phyloP scores from a whole-genome alignment of 1,140 invertebrate genomes.

The Rhynchophorus ferrugineus region DNA sequence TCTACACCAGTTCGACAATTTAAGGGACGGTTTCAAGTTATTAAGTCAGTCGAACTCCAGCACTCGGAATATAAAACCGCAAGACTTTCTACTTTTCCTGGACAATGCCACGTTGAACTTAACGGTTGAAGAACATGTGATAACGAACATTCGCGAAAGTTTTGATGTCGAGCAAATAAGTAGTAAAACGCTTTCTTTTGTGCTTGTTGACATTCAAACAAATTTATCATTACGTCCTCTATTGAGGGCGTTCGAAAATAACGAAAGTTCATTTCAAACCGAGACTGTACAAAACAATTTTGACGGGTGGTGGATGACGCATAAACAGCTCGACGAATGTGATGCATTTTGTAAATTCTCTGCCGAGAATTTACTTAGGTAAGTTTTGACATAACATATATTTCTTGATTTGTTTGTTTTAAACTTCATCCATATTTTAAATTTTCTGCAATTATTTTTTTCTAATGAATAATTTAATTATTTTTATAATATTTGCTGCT shows the following conservation, averaged over 20 bases:
- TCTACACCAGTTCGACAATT: conserved; percentile 1
- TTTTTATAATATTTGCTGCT: no score
- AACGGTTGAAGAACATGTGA: conserved; percentile 20
- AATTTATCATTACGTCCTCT: conserved; percentile 30
- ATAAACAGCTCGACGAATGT: conserved; percentile 36
- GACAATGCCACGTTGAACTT: conserved; percentile 21
- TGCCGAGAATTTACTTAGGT: conserved; percentile 15
- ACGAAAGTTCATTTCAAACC: conserved; percentile 25
- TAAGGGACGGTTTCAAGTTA: background rate
- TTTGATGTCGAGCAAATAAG: conserved; percentile 1
- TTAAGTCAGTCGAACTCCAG: conserved; percentile 2
- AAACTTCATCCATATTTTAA: no score
- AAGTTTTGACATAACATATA: no score
- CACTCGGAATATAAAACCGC: conserved; percentile 3
- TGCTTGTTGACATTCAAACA: conserved; percentile 25
- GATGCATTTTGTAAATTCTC: conserved; percentile 26
- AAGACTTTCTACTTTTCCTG: conserved; percentile 29
- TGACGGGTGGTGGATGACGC: conserved; percentile 36
- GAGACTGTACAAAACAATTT: conserved; percentile 28
- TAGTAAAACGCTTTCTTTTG: conserved; percentile 14
- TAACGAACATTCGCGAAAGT: conserved; percentile 18
- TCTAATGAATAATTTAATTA: no score
- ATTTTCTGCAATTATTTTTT: no score
- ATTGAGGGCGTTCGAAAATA: conserved; percentile 21
- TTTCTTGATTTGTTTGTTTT: background rate